Evolutionary conservation across 1,140 invertebrate species (phyloP).

Genomic region (Monochamus saltuarius): DNA sequence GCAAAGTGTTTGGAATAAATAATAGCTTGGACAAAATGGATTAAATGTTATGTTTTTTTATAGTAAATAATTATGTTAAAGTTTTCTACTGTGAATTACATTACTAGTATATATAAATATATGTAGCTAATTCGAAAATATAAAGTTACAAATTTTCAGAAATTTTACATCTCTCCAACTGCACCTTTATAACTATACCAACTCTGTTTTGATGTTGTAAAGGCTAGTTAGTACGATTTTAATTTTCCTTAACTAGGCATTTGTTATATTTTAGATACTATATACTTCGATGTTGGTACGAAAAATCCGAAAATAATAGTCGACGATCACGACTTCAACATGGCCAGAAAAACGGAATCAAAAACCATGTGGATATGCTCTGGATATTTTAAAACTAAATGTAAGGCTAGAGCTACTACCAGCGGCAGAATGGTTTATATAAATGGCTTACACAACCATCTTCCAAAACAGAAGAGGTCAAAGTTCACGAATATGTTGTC

Average conservation of each 20-base stretch:
- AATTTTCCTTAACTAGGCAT: too few relatives aligned
- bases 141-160: too few relatives aligned
- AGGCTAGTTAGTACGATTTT: too few relatives aligned
- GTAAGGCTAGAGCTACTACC: slow-evolving; percentile 29
- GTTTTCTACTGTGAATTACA: too few relatives aligned
- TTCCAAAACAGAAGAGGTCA: slow-evolving; percentile 11
- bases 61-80: too few relatives aligned
- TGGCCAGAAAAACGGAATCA: slow-evolving; percentile 19
- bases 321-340: slow-evolving; percentile 28
- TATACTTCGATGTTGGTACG: slow-evolving; percentile 33
- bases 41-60: neutral
- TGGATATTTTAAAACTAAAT: slow-evolving; percentile 30
- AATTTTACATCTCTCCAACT: too few relatives aligned
- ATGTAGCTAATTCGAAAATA: too few relatives aligned
- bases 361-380: slow-evolving; percentile 33
- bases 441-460: slow-evolving; percentile 36
- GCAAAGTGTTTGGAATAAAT: too few relatives aligned
- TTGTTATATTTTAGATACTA: slow-evolving; percentile 23
- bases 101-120: too few relatives aligned
- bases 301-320: slow-evolving; percentile 36
- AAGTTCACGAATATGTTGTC: slow-evolving; percentile 23
- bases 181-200: too few relatives aligned
- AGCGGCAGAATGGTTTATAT: slow-evolving; percentile 27
- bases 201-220: too few relatives aligned
- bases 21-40: neutral